Percentiles rank a stretch among this genome's conserved stretches.
These are phyloP conservation scores for Dendroctonus ponderosae DNA, from an alignment of 1,140 invertebrate species.

Conservation along the genomic window DNA sequence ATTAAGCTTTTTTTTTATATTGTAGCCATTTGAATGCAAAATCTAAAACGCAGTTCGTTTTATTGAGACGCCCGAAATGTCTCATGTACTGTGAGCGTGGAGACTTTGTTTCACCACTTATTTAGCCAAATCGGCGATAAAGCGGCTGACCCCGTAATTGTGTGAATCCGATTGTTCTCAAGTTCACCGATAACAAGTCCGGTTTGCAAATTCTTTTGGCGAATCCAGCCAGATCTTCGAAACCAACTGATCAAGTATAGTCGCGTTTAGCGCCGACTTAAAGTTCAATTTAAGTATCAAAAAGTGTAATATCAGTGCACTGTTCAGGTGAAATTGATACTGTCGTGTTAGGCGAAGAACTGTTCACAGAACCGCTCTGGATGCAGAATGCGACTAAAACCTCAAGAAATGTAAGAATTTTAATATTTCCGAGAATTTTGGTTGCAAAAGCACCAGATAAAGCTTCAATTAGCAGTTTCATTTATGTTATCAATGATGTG, in stretches of 20 bases:
- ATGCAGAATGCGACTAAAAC: too few species aligned
- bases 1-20: too few species aligned
- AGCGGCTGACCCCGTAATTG: constrained; percentile 9
- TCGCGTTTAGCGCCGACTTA: neutral
- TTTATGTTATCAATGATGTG: too few species aligned
- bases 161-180: constrained; percentile 4
- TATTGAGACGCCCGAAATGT: constrained; percentile 2
- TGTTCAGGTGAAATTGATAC: neutral
- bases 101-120: constrained; percentile 11
- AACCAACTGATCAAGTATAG: too few species aligned
- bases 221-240: neutral
- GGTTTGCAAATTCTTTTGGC: constrained; percentile 6
- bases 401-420: too few species aligned
- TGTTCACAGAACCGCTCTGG: neutral
- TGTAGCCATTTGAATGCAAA: too few species aligned
- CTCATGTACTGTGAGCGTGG: constrained; percentile 13
- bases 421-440: too few species aligned
- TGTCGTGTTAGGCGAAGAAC: neutral
- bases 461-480: too few species aligned
- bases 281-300: constrained; percentile 1
- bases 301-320: neutral
- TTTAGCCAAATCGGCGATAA: constrained; percentile 8
- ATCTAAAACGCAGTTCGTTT: too few species aligned
- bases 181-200: neutral
- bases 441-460: too few species aligned